These are phyloP conservation scores for Nasua narica DNA, from an alignment of 2,797 vertebrate genomes.

Conservation along the genomic window DNA sequence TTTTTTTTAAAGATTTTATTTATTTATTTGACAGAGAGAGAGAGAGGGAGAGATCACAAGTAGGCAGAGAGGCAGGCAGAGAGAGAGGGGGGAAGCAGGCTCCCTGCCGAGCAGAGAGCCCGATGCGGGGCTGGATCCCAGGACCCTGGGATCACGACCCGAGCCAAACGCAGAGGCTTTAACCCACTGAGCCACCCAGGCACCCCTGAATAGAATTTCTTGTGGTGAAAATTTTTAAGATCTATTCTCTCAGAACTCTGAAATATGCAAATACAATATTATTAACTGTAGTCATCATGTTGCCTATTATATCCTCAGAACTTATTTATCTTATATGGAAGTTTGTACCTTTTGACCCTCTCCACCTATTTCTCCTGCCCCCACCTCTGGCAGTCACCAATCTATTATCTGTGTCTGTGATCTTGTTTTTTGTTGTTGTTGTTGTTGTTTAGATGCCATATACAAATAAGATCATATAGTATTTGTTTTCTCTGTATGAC, in stretches of 20 bases:
- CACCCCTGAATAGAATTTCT: slow-evolving; percentile 1
- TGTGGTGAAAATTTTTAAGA: background rate
- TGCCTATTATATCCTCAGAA: background rate
- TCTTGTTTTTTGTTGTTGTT: too few species aligned
- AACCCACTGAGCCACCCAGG: too few species aligned
- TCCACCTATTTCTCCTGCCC: background rate
- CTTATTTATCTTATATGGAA: background rate
- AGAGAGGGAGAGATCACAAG: too few species aligned
- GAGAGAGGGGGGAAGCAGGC: too few species aligned
- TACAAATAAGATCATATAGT: background rate
- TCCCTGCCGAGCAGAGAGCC: too few species aligned
- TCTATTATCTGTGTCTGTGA: background rate
- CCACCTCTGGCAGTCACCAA: background rate
- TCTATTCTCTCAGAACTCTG: background rate
- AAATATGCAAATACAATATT: background rate
- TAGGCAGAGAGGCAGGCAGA: too few species aligned
- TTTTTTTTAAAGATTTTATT: too few species aligned
- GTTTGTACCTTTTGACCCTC: background rate
- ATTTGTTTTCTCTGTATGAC: background rate
- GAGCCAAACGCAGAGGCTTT: too few species aligned
- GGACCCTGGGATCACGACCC: too few species aligned
- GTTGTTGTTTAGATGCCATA: background rate
- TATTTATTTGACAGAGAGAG: too few species aligned
- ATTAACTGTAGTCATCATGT: background rate
- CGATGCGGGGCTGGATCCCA: too few species aligned